Percentiles rank a stretch among this genome's conserved stretches.
Evolutionary conservation across 2,888 invertebrate genomes (phyloP).

Genomic region (Plagodis dolabraria): DNA sequence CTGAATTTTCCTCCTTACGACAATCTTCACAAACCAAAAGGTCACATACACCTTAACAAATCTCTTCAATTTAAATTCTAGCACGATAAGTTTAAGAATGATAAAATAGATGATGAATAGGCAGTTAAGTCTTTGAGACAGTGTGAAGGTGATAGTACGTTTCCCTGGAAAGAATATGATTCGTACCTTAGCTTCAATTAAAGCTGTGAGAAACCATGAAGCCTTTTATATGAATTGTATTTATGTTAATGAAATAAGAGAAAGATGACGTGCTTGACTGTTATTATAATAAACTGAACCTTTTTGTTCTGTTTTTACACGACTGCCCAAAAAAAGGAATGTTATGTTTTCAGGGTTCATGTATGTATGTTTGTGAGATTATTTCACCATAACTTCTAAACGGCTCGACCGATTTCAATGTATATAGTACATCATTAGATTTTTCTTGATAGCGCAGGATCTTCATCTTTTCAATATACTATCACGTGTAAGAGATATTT

Average conservation of each 20-base stretch:
- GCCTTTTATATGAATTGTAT: not conserved
- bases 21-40: constrained; percentile 17
- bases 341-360: too few species aligned
- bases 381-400: too few species aligned
- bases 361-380: too few species aligned
- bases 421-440: too few species aligned
- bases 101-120: constrained; percentile 6
- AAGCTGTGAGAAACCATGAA: constrained; percentile 52
- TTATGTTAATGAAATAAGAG: not conserved
- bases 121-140: not conserved
- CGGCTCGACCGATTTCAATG: too few species aligned
- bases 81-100: fast-evolving
- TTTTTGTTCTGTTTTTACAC: too few species aligned
- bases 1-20: constrained; percentile 37
- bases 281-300: not conserved
- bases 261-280: not conserved
- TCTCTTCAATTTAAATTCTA: constrained; percentile 20
- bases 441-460: too few species aligned
- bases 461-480: too few species aligned
- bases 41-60: not conserved
- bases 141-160: constrained; percentile 42
- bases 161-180: constrained; percentile 53
- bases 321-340: too few species aligned
- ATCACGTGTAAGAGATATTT: too few species aligned
- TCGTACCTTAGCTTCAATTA: constrained; percentile 53